Conservation (phyloP, 2,113 vertebrate species). For the Microcebus jonahi region DNA sequence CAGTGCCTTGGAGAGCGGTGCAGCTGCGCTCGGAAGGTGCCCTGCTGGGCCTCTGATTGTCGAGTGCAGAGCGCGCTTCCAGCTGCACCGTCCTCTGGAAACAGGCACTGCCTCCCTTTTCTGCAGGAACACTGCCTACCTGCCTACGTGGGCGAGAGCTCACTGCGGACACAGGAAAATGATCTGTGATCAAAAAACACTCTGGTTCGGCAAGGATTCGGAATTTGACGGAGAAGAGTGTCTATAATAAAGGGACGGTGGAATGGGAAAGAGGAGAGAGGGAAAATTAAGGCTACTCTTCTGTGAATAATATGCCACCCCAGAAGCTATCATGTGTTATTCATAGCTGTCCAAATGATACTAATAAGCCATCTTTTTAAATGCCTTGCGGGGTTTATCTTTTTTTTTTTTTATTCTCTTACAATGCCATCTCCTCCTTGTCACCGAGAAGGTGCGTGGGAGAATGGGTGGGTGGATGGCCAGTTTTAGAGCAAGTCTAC, state of each 20-base stretch:
- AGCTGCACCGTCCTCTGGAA: conserved; percentile 80
- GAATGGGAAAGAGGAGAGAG: background rate
- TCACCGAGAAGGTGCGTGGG: conserved; percentile 81
- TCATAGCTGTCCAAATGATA: conserved; percentile 73
- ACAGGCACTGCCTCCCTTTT: conserved; percentile 34
- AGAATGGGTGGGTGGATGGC: conserved; percentile 78
- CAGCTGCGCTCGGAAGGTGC: conserved; percentile 86
- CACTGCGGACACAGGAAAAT: background rate
- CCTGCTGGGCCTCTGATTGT: conserved; percentile 87
- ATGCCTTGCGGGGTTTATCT: conserved; percentile 67
- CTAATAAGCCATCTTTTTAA: conserved; percentile 74
- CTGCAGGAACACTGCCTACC: conserved; percentile 27
- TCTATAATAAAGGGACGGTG: background rate
- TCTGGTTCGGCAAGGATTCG: background rate
- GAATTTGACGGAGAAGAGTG: background rate
- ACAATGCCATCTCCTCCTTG: conserved; percentile 77
- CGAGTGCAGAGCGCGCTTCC: conserved; percentile 75
- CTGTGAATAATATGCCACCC: conserved; percentile 71
- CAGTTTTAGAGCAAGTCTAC: conserved; percentile 82
- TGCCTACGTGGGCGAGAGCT: background rate
- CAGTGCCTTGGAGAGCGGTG: conserved; percentile 84
- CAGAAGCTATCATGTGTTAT: conserved; percentile 68
- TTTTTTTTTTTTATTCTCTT: conserved; percentile 59
- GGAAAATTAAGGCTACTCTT: conserved; percentile 60
- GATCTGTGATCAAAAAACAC: conserved; percentile 58